Base-by-base conservation (phyloP, 2,888 invertebrate genomes). In the Anthrax anthrax region DNA sequence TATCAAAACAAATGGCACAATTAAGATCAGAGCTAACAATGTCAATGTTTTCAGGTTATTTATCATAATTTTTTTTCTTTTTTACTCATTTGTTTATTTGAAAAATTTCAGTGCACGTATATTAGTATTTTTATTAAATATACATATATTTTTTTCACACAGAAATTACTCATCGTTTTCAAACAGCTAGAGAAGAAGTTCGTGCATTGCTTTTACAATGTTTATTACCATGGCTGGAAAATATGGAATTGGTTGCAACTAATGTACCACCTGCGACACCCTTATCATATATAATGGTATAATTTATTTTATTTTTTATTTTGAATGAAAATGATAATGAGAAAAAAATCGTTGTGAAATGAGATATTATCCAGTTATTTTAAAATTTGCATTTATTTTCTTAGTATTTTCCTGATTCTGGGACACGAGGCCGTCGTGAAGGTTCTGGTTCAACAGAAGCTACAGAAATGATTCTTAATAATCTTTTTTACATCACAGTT, bases 381-480 rank as follows among this genome's bases (percentile, higher is more conserved):
- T 42, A 38, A 32, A 12, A 12, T 32, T 19, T 43, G 47, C 37
- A 5, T 23, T 29, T 18, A 4, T 19, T 49, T 54, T 55, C 56
- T 54, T 55, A 54, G 78, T 80, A 80, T 60, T 74, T 73, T 69
- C 76, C 71, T 50, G 78, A 58, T 56, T 73, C 58, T 77, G 78
- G 81, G 1, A 76, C 82, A 37, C 77, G 84, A 46, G 71, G 75
- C 6, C 75, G 87, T 17, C 78, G 89, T 44, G 94, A 95, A 65
- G 97, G 97, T 0, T 95, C 97, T 78, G 98, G 98, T 39, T 95
- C 95, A 1, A 89, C 89, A 0, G 96, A 97, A 70, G 97, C 97
- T n/a, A 98, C 97, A 0, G 97, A 98, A 72, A 95, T 98, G 92
- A 92, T 98, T 42, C 77, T 98, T 51, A 98, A 98, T 69, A 98